These are phyloP conservation scores for Cherax quadricarinatus DNA, from an alignment of 1,140 invertebrate species.

Conservation along the genomic window DNA sequence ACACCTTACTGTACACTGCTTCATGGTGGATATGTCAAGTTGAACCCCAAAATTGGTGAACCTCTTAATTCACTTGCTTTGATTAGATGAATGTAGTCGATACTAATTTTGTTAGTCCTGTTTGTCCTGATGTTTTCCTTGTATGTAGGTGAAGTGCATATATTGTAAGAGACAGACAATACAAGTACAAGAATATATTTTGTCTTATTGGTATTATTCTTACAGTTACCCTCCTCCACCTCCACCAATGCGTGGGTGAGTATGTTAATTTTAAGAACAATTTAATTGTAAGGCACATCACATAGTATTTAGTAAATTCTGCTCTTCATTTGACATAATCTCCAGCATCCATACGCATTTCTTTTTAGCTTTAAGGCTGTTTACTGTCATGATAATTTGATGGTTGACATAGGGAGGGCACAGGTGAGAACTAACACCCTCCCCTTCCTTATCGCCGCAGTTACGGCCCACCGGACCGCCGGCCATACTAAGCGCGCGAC, in stretches of 20 bases:
- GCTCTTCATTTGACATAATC: neutral
- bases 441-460: constrained; percentile 64
- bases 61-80: too few species aligned
- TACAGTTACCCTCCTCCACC: constrained; percentile 29
- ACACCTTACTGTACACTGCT: too few species aligned
- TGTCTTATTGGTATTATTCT: neutral
- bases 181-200: neutral
- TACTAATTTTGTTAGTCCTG: too few species aligned
- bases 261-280: neutral
- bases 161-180: too few species aligned
- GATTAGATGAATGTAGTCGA: too few species aligned
- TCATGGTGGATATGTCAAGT: too few species aligned
- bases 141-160: too few species aligned
- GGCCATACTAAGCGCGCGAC: constrained; percentile 61
- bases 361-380: constrained; percentile 12
- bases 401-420: constrained; percentile 21
- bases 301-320: constrained; percentile 4
- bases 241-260: constrained; percentile 28
- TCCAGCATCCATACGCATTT: neutral
- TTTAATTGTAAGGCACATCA: neutral
- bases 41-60: too few species aligned
- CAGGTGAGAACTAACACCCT: constrained; percentile 55
- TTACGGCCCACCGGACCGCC: constrained; percentile 62
- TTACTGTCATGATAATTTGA: constrained; percentile 15
- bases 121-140: too few species aligned